Conservation (phyloP, 2,113 vertebrate species). For the Polypterus bichir region DNA sequence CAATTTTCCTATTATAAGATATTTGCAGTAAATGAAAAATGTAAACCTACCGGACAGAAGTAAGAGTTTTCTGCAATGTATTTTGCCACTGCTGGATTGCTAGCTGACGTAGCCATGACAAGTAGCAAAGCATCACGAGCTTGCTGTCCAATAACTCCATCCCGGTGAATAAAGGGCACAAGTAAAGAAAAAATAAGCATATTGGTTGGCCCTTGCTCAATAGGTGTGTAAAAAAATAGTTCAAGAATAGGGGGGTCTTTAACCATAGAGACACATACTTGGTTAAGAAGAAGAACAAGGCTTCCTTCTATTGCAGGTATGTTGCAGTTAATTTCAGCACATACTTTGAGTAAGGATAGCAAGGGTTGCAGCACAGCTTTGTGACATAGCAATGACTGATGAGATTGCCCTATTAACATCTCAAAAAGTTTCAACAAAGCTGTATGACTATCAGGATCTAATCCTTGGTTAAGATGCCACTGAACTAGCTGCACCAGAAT, state of each 20-base stretch:
- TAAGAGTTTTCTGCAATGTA: slow-evolving; percentile 90
- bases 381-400: slow-evolving; percentile 76
- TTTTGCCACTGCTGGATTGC: slow-evolving; percentile 61
- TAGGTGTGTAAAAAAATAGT: slow-evolving; percentile 69
- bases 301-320: slow-evolving; percentile 61
- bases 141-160: slow-evolving; percentile 81
- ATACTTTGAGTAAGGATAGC: slow-evolving; percentile 67
- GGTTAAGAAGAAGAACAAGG: slow-evolving; percentile 85
- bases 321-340: slow-evolving; percentile 50
- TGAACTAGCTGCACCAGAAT: slow-evolving; percentile 69
- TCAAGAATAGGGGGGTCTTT: slow-evolving; percentile 74
- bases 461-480: slow-evolving; percentile 72
- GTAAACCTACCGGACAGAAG: slow-evolving; percentile 82
- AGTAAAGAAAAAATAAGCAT: slow-evolving; percentile 89
- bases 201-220: slow-evolving; percentile 66
- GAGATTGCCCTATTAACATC: slow-evolving; percentile 83
- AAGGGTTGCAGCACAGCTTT: slow-evolving; percentile 69
- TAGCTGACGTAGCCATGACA: slow-evolving; percentile 83
- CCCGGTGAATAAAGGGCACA: slow-evolving; percentile 87
- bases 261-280: slow-evolving; percentile 79
- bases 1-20: too few relatives aligned
- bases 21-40: not conserved
- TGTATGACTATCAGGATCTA: slow-evolving; percentile 69
- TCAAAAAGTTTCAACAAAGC: slow-evolving; percentile 87
- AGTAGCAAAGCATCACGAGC: slow-evolving; percentile 84